phyloP scores from a whole-genome alignment of 2,888 invertebrate species.

The Drosophila kuntzei region DNA sequence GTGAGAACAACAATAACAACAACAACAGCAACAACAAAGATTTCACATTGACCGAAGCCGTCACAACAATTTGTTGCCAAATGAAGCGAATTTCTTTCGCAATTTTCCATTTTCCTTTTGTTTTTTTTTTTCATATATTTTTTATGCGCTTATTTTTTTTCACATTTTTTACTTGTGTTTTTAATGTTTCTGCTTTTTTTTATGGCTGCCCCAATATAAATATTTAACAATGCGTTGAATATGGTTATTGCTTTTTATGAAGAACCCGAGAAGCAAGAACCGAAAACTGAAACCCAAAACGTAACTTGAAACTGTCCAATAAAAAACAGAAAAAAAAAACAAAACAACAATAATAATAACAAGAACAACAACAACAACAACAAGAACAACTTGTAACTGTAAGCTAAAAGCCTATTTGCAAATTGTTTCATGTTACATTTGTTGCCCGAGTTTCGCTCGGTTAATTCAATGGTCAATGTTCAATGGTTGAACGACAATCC shows the following conservation, averaged over 20 bases:
- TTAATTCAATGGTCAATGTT: slow-evolving; percentile 42
- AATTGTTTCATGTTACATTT: slow-evolving; percentile 69
- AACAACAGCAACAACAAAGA: slow-evolving; percentile 29
- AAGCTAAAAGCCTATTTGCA: slow-evolving; percentile 71
- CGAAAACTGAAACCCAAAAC: slow-evolving; percentile 1
- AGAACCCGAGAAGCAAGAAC: slow-evolving; percentile 4
- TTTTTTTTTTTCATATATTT: slow-evolving; percentile 1
- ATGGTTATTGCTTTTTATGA: slow-evolving; percentile 52
- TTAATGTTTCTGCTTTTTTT: slow-evolving; percentile 42
- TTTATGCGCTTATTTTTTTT: slow-evolving; percentile 1
- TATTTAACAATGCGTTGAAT: slow-evolving; percentile 66
- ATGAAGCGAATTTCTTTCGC: slow-evolving; percentile 71
- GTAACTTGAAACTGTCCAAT: slow-evolving; percentile 9
- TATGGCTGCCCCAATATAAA: slow-evolving; percentile 58
- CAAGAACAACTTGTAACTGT: slow-evolving; percentile 34
- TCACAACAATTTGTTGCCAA: slow-evolving; percentile 78
- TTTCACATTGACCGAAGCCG: slow-evolving; percentile 58
- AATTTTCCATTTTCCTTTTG: slow-evolving; percentile 22
- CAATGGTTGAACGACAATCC: slow-evolving; percentile 5
- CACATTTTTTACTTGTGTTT: slow-evolving; percentile 10
- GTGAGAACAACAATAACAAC: slow-evolving; percentile 28
- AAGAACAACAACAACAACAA: slow-evolving; percentile 9
- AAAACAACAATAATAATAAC: slow-evolving; percentile 12
- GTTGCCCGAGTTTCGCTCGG: slow-evolving; percentile 47
- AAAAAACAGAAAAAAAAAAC: slow-evolving; percentile 3